Evolutionary conservation across 2,113 vertebrate genomes (phyloP), one percentile per base, ranked within the genome.

Genomic region (Platichthys stellatus): DNA sequence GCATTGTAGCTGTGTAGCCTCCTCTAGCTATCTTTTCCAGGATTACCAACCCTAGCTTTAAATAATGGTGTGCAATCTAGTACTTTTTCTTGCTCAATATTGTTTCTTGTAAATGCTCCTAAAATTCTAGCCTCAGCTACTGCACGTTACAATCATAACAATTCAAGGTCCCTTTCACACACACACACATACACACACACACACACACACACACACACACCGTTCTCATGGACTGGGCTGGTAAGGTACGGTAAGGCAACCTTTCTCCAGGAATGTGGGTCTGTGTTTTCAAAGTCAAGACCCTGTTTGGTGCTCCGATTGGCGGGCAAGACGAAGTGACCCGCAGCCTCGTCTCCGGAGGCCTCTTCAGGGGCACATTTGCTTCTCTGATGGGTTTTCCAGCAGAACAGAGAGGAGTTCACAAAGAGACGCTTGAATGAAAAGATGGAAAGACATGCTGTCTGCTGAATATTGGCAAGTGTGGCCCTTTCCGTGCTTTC

Each of bases 361-460:
- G 70, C 28, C 35, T 21, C 54, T n/a, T 65, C 4, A 21, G 45
- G 21, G 31, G 26, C 10, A 62, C 26, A 53, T 17, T 6, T 51
- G 49, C 49, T 54, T n/a, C 40, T 63, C 69, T 76, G 23, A 58
- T 57, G 24, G 24, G 9, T 59, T 77, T 74, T 74, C 63, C 76
- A 68, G 9, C 14, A 62, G n/a, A 31, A 53, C n/a, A 54, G 2
- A 12, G 49, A 13, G 0, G 3, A 4, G 17, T 43, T 13, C 10
- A 43, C 40, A 43, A 13, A 43, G 47, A 51, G 15, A 9, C 1
- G 2, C 8, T 15, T 20, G 2, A n/a, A 10, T 20, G 2, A 51
- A 73, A 60, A 26, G 24, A 64, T 31, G 3, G 47, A 6, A 14
- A 24, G 15, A 15, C 35, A 60, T 54, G 28, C 0, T n/a, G 14